Base-by-base conservation (phyloP, 2,888 invertebrate genomes). In the Nudaria mundana region DNA sequence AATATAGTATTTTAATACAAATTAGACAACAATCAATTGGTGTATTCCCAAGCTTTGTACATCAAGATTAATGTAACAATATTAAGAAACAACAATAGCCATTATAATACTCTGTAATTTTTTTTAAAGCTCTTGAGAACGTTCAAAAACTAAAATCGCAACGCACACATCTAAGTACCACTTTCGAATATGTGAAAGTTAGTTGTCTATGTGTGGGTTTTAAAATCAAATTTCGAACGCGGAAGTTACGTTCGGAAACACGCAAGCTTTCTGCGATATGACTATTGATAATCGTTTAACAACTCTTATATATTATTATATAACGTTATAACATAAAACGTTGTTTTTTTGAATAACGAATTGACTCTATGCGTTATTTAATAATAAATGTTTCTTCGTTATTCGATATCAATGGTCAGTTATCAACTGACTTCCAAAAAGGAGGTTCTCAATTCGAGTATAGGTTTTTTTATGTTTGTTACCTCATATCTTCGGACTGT, bases 121-220 rank as follows among this genome's bases (percentile, higher is more conserved):
- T 56, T 50, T 62, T 62, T 63, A 63, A 53, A 56, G 62, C 56
- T 61, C 48, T 47, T 54, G 37, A 24, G 51, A 58, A 51, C 60
- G 49, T 38, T 53, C 41, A 46, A 43, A 56, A 59, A 59, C 46
- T 37, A 56, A 59, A 59, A 59, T 59, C 59, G 48, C 54, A 25
- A 44, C 52, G 43, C 40, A 48, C 46, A 52, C 49, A 56, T 56
- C 63, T 38, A 39, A 51, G 39, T 34, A n/a, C 45, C 50, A 69
- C 71, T 72, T 72, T 72, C 71, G 54, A 68, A 68, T 56, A 49
- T 55, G 72, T 61, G 72, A 72, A 72, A 72, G 72, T 70, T 50
- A 55, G n/a, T n/a, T 47, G 47, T 48, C 44, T 52, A 52, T 53
- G 59, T 56, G 61, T 57, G 63, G 48, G 61, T 52, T 55, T 52